Evolutionary conservation across 2,797 vertebrate species (phyloP).

Genomic region (Platalea minor): DNA sequence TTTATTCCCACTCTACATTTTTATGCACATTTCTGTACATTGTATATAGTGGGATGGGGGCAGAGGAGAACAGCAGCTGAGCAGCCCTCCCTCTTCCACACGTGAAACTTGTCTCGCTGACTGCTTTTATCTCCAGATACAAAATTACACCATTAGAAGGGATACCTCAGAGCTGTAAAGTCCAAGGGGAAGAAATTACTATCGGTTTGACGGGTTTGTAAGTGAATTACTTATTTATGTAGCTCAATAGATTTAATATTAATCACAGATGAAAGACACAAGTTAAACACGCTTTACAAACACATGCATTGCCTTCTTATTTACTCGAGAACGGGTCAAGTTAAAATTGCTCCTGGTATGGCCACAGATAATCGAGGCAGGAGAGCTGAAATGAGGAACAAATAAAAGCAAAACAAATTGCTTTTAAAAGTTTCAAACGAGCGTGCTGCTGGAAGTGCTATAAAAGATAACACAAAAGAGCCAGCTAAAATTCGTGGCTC

Average conservation of each 20-base stretch:
- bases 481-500: not conserved
- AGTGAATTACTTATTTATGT: slow-evolving; percentile 53
- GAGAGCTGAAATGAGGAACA: not conserved
- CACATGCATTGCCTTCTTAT: not conserved
- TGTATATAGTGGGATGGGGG: not conserved
- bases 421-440: not conserved
- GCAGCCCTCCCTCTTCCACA: not conserved
- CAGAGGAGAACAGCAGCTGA: not conserved
- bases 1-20: not conserved
- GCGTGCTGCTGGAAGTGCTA: not conserved
- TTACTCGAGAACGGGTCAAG: not conserved
- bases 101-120: not conserved
- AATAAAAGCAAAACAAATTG: slow-evolving; percentile 1
- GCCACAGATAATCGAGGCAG: not conserved
- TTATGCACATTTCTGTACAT: not conserved
- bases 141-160: slow-evolving; percentile 1
- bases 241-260: slow-evolving; percentile 30
- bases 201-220: not conserved
- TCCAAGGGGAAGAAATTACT: slow-evolving; percentile 14
- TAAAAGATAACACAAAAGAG: slow-evolving; percentile 11
- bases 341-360: not conserved
- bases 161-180: not conserved
- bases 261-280: not conserved
- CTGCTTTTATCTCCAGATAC: not conserved
- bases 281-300: slow-evolving; percentile 9